These are phyloP conservation scores for Ichneumoninae sp. DNA, from an alignment of 2,888 invertebrate genomes.

Conservation along the genomic window DNA sequence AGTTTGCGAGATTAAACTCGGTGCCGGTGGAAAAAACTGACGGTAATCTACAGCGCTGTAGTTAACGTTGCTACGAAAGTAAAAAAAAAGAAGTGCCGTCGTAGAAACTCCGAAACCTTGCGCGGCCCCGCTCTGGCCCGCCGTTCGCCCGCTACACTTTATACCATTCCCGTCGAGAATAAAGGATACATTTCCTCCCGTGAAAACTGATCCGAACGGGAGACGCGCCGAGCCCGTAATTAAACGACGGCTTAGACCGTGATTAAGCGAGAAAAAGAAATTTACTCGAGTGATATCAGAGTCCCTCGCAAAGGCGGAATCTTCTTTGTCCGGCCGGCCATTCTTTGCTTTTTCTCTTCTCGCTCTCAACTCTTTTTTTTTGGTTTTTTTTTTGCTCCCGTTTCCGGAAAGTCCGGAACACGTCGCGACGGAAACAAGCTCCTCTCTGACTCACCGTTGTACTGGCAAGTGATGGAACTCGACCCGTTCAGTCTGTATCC, in stretches of 20 bases:
- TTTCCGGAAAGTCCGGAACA: constrained; percentile 25
- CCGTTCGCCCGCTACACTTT: constrained; percentile 29
- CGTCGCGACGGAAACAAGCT: constrained; percentile 1
- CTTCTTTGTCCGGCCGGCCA: neutral
- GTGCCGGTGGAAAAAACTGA: constrained; percentile 54
- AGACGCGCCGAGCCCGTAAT: constrained; percentile 62
- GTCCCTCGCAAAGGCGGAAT: constrained; percentile 9
- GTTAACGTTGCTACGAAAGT: constrained; percentile 43
- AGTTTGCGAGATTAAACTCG: constrained; percentile 68
- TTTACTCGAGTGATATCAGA: constrained; percentile 58
- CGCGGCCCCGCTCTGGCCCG: neutral
- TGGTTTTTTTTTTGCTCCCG: constrained; percentile 7
- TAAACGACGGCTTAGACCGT: constrained; percentile 63
- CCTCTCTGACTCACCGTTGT: constrained; percentile 78
- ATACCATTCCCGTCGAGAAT: constrained; percentile 46
- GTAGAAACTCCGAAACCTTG: constrained; percentile 26
- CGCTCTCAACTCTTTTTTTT: neutral
- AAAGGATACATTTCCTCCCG: constrained; percentile 59
- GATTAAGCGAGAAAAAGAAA: constrained; percentile 62
- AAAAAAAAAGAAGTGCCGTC: neutral
- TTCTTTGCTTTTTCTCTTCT: constrained; percentile 1
- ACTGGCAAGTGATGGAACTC: constrained; percentile 91
- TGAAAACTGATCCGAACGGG: constrained; percentile 59
- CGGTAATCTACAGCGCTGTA: constrained; percentile 64
- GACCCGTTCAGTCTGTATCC: constrained; percentile 93